Evolutionary conservation across 1,140 invertebrate species (phyloP).

Genomic region (Aphaenogaster rudis): DNA sequence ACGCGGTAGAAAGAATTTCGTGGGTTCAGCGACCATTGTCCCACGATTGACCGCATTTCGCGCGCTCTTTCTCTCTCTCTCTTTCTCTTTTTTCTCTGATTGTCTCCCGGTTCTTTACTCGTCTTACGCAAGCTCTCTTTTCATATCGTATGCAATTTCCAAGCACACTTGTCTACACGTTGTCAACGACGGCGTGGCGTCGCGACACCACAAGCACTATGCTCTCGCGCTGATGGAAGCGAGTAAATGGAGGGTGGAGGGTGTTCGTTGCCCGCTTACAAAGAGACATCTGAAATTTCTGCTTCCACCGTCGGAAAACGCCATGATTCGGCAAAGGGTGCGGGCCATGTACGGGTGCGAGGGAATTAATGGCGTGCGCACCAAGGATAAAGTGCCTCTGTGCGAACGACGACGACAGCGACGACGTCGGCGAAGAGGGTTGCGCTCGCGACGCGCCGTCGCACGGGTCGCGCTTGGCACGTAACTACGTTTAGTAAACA

Average conservation of each 20-base stretch:
- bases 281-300: constrained; percentile 81
- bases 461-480: not conserved
- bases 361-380: constrained; percentile 82
- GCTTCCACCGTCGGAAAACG: constrained; percentile 70
- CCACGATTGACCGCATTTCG: constrained; percentile 23
- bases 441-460: constrained; percentile 11
- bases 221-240: constrained; percentile 52
- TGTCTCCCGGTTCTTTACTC: constrained; percentile 45
- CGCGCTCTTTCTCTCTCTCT: constrained; percentile 5
- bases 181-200: constrained; percentile 70
- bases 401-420: constrained; percentile 29
- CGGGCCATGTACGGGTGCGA: not conserved
- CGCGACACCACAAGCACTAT: constrained; percentile 48
- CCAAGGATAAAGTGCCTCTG: constrained; percentile 80
- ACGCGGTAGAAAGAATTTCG: not conserved
- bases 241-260: constrained; percentile 65
- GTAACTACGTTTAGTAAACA: constrained; percentile 85
- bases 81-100: not conserved
- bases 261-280: constrained; percentile 55
- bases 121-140: constrained; percentile 12
- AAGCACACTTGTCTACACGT: constrained; percentile 75
- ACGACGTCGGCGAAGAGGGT: constrained; percentile 43
- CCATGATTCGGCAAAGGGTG: constrained; percentile 63
- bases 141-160: constrained; percentile 72
- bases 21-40: not conserved